Percentiles rank a stretch among this genome's conserved stretches.
Evolutionary conservation across 2,113 vertebrate genomes (phyloP).

Genomic region (Epinephelus lanceolatus): DNA sequence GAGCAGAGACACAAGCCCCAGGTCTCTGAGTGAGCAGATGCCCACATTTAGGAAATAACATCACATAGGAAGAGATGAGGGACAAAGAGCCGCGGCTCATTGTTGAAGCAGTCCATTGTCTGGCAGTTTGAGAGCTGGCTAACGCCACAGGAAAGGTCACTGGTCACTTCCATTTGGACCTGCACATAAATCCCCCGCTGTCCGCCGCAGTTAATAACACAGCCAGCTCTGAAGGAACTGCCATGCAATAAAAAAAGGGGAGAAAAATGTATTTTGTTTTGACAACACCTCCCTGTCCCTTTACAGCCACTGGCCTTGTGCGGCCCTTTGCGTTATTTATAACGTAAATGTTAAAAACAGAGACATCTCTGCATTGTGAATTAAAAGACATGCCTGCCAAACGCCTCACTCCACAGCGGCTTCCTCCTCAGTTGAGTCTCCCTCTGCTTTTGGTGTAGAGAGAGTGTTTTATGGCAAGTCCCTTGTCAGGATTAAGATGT

Average conservation of each 20-base stretch:
- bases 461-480: constrained; percentile 79
- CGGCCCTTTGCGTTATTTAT: constrained; percentile 74
- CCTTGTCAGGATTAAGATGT: constrained; percentile 78
- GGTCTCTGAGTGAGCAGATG: constrained; percentile 62
- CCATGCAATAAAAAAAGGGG: constrained; percentile 60
- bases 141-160: constrained; percentile 79
- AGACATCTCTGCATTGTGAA: constrained; percentile 69
- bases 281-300: constrained; percentile 77
- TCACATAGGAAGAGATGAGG: constrained; percentile 71
- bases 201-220: constrained; percentile 71
- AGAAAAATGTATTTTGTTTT: constrained; percentile 70
- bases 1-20: constrained; percentile 28
- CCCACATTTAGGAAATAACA: constrained; percentile 77
- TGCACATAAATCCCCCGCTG: constrained; percentile 77
- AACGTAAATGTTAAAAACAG: constrained; percentile 83
- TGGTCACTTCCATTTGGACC: constrained; percentile 84
- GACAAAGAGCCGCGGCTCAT: constrained; percentile 69
- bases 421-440: constrained; percentile 65
- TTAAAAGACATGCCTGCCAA: constrained; percentile 73
- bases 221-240: constrained; percentile 57
- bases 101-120: constrained; percentile 75
- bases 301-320: constrained; percentile 69
- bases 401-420: constrained; percentile 49
- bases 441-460: constrained; percentile 64
- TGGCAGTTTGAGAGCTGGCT: constrained; percentile 71